Conservation (phyloP, 2,113 vertebrate genomes). For the Formicarius rufipectus region DNA sequence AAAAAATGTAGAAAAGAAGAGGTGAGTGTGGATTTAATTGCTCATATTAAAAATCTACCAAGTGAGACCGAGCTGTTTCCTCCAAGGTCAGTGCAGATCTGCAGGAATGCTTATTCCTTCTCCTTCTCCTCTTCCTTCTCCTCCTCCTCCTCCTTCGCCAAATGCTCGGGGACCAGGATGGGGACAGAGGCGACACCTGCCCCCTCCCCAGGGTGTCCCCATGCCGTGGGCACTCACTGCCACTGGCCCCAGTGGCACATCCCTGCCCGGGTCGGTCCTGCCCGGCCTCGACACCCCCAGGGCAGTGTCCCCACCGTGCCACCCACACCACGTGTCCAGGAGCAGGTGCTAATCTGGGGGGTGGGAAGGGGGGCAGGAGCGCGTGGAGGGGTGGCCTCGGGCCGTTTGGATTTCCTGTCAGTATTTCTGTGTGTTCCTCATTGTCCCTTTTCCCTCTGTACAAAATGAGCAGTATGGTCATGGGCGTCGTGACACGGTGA, state of each 20-base stretch:
- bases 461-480: constrained; percentile 83
- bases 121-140: neutral
- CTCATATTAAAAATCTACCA: constrained; percentile 76
- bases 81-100: constrained; percentile 36
- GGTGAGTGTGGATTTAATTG: constrained; percentile 81
- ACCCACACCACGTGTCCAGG: neutral
- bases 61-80: constrained; percentile 77
- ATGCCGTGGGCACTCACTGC: neutral
- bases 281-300: neutral
- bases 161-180: neutral
- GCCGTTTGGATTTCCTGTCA: accelerated
- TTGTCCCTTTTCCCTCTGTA: constrained; percentile 63
- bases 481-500: constrained; percentile 74
- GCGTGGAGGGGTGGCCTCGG: accelerated
- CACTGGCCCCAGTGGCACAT: accelerated
- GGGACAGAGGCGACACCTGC: neutral
- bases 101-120: neutral
- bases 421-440: neutral
- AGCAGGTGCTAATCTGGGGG: neutral
- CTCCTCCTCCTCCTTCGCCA: neutral
- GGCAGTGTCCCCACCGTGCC: neutral
- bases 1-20: constrained; percentile 90
- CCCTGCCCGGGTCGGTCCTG: neutral
- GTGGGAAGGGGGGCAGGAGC: neutral
- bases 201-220: neutral